Evolutionary conservation across 2,113 vertebrate genomes (phyloP).

Genomic region (Cepphus grylle): DNA sequence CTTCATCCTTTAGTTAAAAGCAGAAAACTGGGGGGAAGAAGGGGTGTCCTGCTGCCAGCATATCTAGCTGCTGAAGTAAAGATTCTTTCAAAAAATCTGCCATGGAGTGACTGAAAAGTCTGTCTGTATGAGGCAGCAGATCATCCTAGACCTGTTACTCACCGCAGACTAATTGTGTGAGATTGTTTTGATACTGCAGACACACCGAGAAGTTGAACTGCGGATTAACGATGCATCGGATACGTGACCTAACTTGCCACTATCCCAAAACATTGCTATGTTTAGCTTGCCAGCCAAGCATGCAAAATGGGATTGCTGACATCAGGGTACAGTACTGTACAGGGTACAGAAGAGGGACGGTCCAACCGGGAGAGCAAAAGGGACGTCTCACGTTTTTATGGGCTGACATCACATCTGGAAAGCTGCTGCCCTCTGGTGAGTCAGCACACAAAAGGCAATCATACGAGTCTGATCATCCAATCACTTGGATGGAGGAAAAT

Average conservation of each 20-base stretch:
- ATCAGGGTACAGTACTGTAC: neutral
- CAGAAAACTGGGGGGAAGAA: neutral
- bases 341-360: neutral
- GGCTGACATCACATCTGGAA: conserved; percentile 68
- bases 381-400: conserved; percentile 44
- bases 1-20: neutral
- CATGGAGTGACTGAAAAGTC: neutral
- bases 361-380: neutral
- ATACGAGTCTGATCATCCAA: conserved; percentile 60
- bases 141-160: neutral
- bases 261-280: neutral
- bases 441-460: conserved; percentile 68
- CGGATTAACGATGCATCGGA: neutral
- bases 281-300: neutral
- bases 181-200: neutral
- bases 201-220: neutral
- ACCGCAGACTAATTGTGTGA: neutral
- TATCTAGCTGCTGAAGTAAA: neutral
- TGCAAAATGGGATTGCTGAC: neutral
- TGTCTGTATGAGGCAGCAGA: neutral
- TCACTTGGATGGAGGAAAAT: conserved; percentile 9
- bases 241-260: neutral
- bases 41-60: neutral
- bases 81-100: neutral
- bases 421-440: conserved; percentile 73